These are phyloP conservation scores for Halcyon malimbica DNA, from an alignment of 2,113 vertebrate genomes.

Conservation along the genomic window DNA sequence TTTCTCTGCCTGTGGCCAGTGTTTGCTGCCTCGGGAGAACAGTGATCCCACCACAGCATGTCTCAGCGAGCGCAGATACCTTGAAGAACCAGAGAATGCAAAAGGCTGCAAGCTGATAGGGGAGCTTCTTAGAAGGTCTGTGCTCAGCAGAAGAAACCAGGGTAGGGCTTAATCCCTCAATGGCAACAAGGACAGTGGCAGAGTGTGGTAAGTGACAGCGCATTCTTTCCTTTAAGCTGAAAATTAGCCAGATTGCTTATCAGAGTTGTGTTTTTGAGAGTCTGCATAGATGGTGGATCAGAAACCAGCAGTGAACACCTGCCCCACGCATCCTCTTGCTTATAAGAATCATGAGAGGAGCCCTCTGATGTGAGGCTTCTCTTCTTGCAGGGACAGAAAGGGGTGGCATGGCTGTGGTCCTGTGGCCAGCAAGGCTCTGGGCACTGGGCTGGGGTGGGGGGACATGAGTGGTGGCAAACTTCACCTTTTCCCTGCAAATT, in stretches of 20 bases:
- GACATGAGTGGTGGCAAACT: accelerated
- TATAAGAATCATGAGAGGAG: neutral
- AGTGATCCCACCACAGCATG: neutral
- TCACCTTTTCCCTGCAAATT: neutral
- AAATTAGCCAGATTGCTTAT: neutral
- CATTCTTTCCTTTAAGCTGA: neutral
- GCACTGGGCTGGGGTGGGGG: neutral
- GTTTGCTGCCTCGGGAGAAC: neutral
- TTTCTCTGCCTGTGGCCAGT: neutral
- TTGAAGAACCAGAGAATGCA: neutral
- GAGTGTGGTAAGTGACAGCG: neutral
- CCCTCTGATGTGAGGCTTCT: neutral
- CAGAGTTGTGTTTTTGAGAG: neutral
- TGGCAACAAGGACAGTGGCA: neutral
- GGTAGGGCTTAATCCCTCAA: neutral
- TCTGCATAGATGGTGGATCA: accelerated
- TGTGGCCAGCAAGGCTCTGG: neutral
- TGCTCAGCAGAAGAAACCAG: neutral
- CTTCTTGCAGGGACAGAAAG: neutral
- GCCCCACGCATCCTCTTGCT: neutral
- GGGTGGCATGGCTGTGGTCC: neutral
- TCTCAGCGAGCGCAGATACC: neutral
- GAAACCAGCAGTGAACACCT: neutral
- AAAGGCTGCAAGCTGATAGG: neutral
- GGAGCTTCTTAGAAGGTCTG: neutral